phyloP scores from a whole-genome alignment of 2,888 invertebrate genomes.

The Perizoma flavofasciatum region DNA sequence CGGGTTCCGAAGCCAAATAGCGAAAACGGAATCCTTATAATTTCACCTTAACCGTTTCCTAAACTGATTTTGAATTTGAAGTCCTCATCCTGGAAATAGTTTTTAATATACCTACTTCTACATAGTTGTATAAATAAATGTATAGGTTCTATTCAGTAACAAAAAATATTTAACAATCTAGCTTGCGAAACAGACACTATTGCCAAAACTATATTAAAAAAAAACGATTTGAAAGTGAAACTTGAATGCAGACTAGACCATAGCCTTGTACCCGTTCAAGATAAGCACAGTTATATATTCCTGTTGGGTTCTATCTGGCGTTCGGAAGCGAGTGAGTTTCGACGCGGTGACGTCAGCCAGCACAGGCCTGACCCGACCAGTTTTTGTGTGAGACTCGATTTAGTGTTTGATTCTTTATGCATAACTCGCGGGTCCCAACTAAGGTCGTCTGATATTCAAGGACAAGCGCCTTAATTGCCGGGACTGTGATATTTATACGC shows the following conservation, averaged over 20 bases:
- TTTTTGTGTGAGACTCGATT: slow-evolving; percentile 74
- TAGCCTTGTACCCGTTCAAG: slow-evolving; percentile 51
- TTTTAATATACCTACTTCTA: no score
- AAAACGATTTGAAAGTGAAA: slow-evolving; percentile 44
- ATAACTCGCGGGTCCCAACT: slow-evolving; percentile 78
- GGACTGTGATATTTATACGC: slow-evolving; percentile 35
- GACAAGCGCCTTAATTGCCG: slow-evolving; percentile 38
- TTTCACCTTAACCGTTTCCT: no score
- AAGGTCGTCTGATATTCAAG: slow-evolving; percentile 67
- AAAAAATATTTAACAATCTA: no score
- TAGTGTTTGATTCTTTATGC: slow-evolving; percentile 80
- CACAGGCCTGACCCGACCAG: slow-evolving; percentile 65
- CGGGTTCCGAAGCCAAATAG: no score
- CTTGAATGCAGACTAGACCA: slow-evolving; percentile 38
- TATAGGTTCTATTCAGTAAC: no score
- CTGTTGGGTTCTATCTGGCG: slow-evolving; percentile 58
- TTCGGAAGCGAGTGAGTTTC: slow-evolving; percentile 67
- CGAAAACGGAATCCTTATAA: no score
- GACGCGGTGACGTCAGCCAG: slow-evolving; percentile 71
- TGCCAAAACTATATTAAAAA: slow-evolving; percentile 31
- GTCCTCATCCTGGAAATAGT: no score
- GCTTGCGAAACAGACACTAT: no score
- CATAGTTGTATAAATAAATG: no score
- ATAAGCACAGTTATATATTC: slow-evolving; percentile 53
- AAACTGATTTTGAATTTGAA: no score